Base-by-base conservation (phyloP, 2,113 vertebrate genomes). In the Pedionomus torquatus region DNA sequence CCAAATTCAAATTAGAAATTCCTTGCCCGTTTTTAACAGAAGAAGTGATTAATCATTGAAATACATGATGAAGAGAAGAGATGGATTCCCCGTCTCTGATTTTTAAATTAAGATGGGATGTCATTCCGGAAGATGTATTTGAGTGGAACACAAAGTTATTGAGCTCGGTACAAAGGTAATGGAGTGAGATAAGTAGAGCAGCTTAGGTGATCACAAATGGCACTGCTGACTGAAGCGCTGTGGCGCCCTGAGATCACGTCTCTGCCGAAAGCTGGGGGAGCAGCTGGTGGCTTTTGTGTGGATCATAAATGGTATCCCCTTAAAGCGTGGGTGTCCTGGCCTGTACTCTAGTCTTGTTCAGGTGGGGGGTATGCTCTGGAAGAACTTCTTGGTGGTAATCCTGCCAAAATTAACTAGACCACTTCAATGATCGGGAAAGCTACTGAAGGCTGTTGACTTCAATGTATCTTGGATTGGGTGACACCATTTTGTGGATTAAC, bases 1-100 rank as follows among this genome's bases (percentile, higher is more conserved):
- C 19, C 63, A 93, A 95, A 93, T 96, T 90, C 33, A 81, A 48
- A 88, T 95, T 88, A 90, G 92, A 93, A 88, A 78, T 74, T 86
- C 88, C 51, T 7, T 60, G 51, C 58, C 41, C 0, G 0, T 88
- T 96, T 93, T 90, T 90, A 90, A 78, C 54, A 74, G 85, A 51
- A 90, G 51, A 78, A 70, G 51, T 74, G 64, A 94, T 96, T 94
- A 92, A 90, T 92, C 85, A 93, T 19, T 74, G 35, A 66, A 90
- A 39, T 80, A 83, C 33, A 68, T 43, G 68, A 74, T n/a, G 80
- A 95, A 87, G n/a, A 71, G 78, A 72, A 90, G 82, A 90, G 75
- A 90, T 92, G 87, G 85, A 84, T 88, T 96, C 51, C 49, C 75
- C 37, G 60, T 91, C 75, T 80, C 83, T 95, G 79, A 33, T 93